These are phyloP conservation scores for Hydrophis major DNA, from an alignment of 2,797 vertebrate species.

Conservation along the genomic window DNA sequence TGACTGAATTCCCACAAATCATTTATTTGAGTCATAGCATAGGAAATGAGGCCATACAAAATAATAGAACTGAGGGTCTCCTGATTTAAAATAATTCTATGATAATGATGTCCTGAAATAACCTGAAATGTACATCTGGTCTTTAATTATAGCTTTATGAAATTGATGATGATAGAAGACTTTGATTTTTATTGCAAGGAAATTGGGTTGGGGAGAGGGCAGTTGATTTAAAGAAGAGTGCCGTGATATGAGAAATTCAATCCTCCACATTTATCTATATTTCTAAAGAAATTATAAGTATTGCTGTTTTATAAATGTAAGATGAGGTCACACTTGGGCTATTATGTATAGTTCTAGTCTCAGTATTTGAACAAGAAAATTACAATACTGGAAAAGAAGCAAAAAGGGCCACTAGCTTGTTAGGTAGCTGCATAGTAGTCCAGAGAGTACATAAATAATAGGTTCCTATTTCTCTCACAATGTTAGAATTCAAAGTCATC, in stretches of 20 bases:
- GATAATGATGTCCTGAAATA: constrained; percentile 42
- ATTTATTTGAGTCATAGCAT: constrained; percentile 39
- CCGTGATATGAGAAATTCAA: background rate
- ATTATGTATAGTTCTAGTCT: background rate
- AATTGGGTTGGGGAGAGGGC: constrained; percentile 14
- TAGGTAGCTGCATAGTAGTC: background rate
- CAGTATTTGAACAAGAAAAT: background rate
- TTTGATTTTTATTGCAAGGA: constrained; percentile 40
- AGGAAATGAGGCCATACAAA: constrained; percentile 47
- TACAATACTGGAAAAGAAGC: background rate
- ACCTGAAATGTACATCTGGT: constrained; percentile 54
- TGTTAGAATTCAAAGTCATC: background rate
- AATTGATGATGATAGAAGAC: constrained; percentile 41
- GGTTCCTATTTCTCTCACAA: background rate
- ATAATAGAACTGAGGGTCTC: constrained; percentile 42
- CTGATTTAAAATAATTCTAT: constrained; percentile 49
- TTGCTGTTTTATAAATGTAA: background rate
- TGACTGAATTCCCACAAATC: background rate
- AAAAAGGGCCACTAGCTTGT: background rate
- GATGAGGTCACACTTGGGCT: background rate
- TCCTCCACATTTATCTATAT: background rate
- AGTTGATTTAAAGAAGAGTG: background rate
- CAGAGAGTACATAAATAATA: background rate
- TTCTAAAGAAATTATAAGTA: background rate
- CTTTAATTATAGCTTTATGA: constrained; percentile 58